Conservation (phyloP, 2,113 vertebrate genomes). For the human region DNA sequence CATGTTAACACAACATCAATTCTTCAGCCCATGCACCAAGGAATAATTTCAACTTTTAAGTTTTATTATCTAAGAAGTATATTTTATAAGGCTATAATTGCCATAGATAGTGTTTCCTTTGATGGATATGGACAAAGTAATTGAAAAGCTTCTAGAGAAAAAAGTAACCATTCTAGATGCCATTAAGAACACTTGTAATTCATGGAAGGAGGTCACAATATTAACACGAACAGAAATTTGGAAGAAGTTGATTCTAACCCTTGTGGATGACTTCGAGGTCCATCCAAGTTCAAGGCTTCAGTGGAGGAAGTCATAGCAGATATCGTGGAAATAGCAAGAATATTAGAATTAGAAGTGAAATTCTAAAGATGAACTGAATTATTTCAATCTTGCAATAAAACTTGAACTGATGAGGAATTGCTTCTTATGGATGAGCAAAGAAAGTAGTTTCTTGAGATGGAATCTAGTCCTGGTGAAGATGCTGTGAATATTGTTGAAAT, state of each 20-base stretch:
- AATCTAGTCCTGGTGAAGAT: not conserved
- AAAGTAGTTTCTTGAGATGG: not conserved
- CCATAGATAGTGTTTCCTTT: not conserved
- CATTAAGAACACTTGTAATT: not conserved
- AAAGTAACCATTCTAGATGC: not conserved
- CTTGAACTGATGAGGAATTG: not conserved
- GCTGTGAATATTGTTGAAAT: not conserved
- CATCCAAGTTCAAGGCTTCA: not conserved
- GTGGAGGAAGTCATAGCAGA: not conserved
- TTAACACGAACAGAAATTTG: not conserved
- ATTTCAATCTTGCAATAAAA: not conserved
- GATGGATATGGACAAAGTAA: not conserved
- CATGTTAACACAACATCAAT: not conserved
- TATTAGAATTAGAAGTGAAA: not conserved
- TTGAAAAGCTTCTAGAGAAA: not conserved
- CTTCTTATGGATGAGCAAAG: not conserved
- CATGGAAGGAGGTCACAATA: not conserved
- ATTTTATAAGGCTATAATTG: not conserved
- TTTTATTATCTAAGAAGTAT: not conserved
- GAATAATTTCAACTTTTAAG: not conserved
- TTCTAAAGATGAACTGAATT: not conserved
- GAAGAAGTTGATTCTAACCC: not conserved
- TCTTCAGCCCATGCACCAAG: not conserved
- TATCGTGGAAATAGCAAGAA: not conserved
- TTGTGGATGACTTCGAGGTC: not conserved